Evolutionary conservation across 2,888 invertebrate species (phyloP), one percentile per base, ranked within the genome.

Genomic region (Caenorhabditis sp.): DNA sequence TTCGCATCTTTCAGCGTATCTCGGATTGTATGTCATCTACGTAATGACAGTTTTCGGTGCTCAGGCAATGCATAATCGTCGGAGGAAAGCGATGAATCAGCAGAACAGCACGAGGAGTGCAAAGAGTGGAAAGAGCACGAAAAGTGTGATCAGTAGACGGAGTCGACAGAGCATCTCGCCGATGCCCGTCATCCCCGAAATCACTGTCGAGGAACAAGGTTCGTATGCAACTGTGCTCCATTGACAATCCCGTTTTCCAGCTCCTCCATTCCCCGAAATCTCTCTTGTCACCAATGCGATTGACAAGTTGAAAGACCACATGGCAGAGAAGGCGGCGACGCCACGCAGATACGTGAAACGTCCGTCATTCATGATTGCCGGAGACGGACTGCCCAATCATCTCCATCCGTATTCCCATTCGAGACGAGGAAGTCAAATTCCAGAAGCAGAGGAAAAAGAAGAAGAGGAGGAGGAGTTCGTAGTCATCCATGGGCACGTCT

Each of bases 41-140:
- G 93, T 93, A 82, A 70, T 90, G 26, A 92, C 93, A 13, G 94
- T 94, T 6, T 89, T 94, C 24, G 82, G 92, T 13, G 92, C 93
- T 9, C 88, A 90, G 53, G 72, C 79, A 15, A 20, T 83, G 8
- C 70, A 85, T 24, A 76, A 76, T 61, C 72, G 76, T 37, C 71
- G 56, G 61, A 65, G 74, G 50, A 74, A 69, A 53, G 40, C 44
- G 4, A 0, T 80, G 26, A 67, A 67, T 28, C 32, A 61, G 18
- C 55, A 74, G 40, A 74, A 56, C 37, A 71, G 62, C 47, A 22
- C 35, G 18, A 61, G 64, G 20, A 77, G 71, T 50, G 26, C 15
- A 1, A 51, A 44, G 15, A 74, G 67, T 65, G n/a, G 32, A 8
- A 60, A 68, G 24, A 76, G 71, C 26, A 20, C 20, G 1, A 51